phyloP scores from a whole-genome alignment of 2,888 invertebrate genomes.

The Chrysopilus asiliformis region DNA sequence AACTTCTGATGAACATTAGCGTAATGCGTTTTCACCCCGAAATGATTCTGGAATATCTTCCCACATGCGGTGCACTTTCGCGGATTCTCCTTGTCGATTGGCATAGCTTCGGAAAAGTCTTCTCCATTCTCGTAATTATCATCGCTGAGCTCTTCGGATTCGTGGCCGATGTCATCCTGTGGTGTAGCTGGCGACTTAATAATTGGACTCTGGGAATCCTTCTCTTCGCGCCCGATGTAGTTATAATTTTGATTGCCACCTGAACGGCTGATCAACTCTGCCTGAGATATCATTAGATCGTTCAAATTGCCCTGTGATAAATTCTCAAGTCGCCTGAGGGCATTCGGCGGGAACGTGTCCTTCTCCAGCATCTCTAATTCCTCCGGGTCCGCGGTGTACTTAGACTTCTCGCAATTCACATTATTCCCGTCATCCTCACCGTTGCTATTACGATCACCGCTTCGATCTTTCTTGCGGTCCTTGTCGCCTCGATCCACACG shows the following conservation, averaged over 20 bases:
- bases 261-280: conserved; percentile 18
- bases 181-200: conserved; percentile 41
- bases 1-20: conserved; percentile 90
- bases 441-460: neutral
- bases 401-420: conserved; percentile 4
- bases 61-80: conserved; percentile 83
- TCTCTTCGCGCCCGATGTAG: neutral
- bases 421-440: neutral
- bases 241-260: neutral
- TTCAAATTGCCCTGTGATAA: conserved; percentile 66
- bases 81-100: conserved; percentile 84
- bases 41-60: conserved; percentile 85
- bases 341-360: conserved; percentile 39
- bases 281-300: conserved; percentile 34
- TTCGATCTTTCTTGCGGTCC: neutral
- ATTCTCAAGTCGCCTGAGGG: conserved; percentile 63
- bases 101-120: conserved; percentile 59
- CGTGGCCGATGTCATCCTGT: conserved; percentile 44
- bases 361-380: neutral
- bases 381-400: neutral
- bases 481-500: neutral
- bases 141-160: conserved; percentile 44
- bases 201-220: conserved; percentile 42
- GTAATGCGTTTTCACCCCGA: conserved; percentile 87
- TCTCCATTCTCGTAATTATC: conserved; percentile 59